phyloP scores from a whole-genome alignment of 1,140 invertebrate species.

The Drosophila kohkoa region DNA sequence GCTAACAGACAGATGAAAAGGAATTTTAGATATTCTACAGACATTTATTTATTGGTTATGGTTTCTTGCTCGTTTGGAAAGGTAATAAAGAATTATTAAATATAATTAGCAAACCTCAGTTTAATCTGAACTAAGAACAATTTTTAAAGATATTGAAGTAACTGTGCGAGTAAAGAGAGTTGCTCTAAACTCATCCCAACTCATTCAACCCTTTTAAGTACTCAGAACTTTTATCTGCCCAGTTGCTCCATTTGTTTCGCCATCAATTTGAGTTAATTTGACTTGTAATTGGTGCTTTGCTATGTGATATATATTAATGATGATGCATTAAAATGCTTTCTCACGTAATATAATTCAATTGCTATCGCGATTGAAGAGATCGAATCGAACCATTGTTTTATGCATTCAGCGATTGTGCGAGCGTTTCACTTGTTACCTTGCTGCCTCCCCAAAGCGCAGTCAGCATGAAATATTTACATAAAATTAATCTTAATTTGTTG shows the following conservation, averaged over 20 bases:
- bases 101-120: too few relatives aligned
- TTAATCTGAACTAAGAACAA: too few relatives aligned
- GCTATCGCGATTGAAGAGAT: constrained; percentile 28
- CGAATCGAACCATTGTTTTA: constrained; percentile 38
- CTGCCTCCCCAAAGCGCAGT: constrained; percentile 1
- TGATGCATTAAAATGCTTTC: constrained; percentile 32
- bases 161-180: neutral
- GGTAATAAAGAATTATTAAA: too few relatives aligned
- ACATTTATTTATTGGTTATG: too few relatives aligned
- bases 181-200: too few relatives aligned
- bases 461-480: constrained; percentile 57
- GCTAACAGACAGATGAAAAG: too few relatives aligned
- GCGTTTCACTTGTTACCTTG: neutral
- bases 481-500: constrained; percentile 59
- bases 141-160: too few relatives aligned
- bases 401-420: constrained; percentile 29
- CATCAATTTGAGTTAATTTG: constrained; percentile 12
- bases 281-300: neutral
- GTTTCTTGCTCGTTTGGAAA: too few relatives aligned
- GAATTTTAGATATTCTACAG: too few relatives aligned
- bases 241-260: neutral
- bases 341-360: constrained; percentile 54
- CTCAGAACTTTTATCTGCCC: neutral
- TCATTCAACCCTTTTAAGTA: neutral
- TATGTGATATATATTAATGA: constrained; percentile 6